These are phyloP conservation scores for Omphaloscelis lunosa DNA, from an alignment of 2,888 invertebrate species.

Conservation along the genomic window DNA sequence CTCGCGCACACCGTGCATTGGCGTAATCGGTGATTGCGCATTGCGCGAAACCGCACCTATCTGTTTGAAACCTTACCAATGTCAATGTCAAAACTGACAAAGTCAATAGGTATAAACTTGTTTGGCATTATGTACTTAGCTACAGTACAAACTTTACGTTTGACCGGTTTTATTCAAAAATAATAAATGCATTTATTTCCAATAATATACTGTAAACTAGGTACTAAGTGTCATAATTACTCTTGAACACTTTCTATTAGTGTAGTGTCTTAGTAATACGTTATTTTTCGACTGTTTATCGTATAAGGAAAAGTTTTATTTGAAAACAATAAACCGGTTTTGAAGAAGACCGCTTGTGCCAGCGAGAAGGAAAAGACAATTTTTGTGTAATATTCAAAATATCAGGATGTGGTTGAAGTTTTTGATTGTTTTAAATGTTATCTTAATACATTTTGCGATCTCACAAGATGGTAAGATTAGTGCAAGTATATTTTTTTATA, in stretches of 20 bases:
- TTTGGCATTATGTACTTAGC: neutral
- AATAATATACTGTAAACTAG: neutral
- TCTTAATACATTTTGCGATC: constrained; percentile 47
- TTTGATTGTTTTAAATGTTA: constrained; percentile 52
- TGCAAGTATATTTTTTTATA: neutral
- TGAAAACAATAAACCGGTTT: constrained; percentile 61
- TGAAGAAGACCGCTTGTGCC: constrained; percentile 43
- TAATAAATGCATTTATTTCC: neutral
- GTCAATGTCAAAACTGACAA: constrained; percentile 34
- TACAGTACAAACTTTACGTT: constrained; percentile 12
- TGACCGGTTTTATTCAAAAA: constrained; percentile 52
- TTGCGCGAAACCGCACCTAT: neutral
- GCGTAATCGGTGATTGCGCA: neutral
- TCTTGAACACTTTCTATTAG: neutral
- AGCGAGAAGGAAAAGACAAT: constrained; percentile 26
- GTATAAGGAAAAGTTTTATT: constrained; percentile 50
- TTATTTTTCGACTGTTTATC: constrained; percentile 9
- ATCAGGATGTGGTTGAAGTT: constrained; percentile 53
- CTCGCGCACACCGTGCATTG: neutral
- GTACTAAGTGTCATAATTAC: neutral
- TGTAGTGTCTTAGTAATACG: neutral
- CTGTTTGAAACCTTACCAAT: neutral
- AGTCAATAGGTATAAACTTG: neutral
- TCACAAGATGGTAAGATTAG: constrained; percentile 64
- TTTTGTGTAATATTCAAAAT: constrained; percentile 17